Base-by-base conservation (phyloP, 2,113 vertebrate genomes). In the Collichthys lucidus region DNA sequence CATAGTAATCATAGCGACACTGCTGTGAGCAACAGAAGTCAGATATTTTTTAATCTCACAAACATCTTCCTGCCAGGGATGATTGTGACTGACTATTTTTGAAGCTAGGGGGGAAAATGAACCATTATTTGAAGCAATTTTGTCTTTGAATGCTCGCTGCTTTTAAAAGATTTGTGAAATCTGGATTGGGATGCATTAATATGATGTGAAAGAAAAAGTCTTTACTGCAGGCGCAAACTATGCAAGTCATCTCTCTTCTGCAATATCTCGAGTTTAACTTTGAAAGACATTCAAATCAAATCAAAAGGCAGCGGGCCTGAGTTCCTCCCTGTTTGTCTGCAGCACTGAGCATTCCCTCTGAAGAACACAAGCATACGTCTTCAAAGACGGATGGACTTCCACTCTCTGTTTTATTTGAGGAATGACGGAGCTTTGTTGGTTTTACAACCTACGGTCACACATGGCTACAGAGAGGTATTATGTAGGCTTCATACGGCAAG, bases 361-460 rank as follows among this genome's bases (percentile, higher is more conserved):
- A 79, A 55, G 52, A 82, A 50, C 57, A 71, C 9, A 50, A 50
- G 59, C 74, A 74, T 12, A 5, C 65, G 16, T 83, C 79, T 88
- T 91, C 78, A 81, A 88, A 86, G 72, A 68, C 67, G 22, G 26
- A 53, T 55, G 74, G 64, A 85, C 70, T 73, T 63, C 66, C 6
- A 19, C 80, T 79, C 50, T 75, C 29, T 70, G 64, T 74, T 88
- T 83, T 56, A 66, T 78, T 72, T 71, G 60, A 83, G 74, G 66
- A 87, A 87, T 83, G 86, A 83, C 76, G 67, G 80, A 70, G 44
- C 88, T 83, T 85, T 89, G 89, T 79, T 83, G 79, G 72, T 79
- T 86, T 89, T 90, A 87, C 89, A 83, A 87, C 87, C 77, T 77
- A 65, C 77, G 55, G 71, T 71, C 82, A 86, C 73, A 53, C 78